Base-by-base conservation (phyloP, 2,797 vertebrate genomes). In the Urophycis tenuis region DNA sequence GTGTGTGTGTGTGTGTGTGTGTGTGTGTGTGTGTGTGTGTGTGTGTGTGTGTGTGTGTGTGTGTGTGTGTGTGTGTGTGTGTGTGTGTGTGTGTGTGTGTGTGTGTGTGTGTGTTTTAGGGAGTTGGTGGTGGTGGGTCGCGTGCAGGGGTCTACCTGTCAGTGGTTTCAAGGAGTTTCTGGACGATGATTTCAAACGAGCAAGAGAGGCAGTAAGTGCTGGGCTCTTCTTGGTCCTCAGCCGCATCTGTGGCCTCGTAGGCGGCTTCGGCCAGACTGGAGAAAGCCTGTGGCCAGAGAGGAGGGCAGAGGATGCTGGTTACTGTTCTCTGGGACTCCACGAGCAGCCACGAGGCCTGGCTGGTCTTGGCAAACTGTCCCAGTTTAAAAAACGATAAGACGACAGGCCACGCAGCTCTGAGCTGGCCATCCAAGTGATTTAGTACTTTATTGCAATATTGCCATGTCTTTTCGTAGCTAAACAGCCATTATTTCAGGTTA, bases 261-360 rank as follows among this genome's bases (percentile, higher is more conserved):
- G 97, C 97, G 3, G 97, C 97, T 87, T 99, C 97, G n/a, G 97
- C 96, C 84, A 99, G 92, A 85, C 97, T 98, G 3, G 96, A 96
- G 90, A 99, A 97, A 0, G 97, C 97, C 97, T 99, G 89, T n/a
- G 25, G 41, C 9, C 73, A 34, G 25, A 15, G 19, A 49, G 1
- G 31, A 41, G 17, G n/a, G 15, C 36, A 12, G 36, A 31, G 32
- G 70, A 19, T 11, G 17, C 19, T 34, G 31, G 9, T 33, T 3
- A 22, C 15, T 34, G 6, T 9, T 60, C 22, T 60, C 7, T 1
- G 17, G 49, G 49, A 22, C 49, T 22, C 22, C 3, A n/a, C n/a
- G 2, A n/a, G 49, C 12, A 15, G 12, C 15, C 41, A 36, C 5
- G 11, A 36, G 1, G 36, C 36, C 1, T 36, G 36, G 3, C 36